Evolutionary conservation across 2,888 invertebrate species (phyloP), one percentile per base, ranked within the genome.

Genomic region (Mamestra brassicae): DNA sequence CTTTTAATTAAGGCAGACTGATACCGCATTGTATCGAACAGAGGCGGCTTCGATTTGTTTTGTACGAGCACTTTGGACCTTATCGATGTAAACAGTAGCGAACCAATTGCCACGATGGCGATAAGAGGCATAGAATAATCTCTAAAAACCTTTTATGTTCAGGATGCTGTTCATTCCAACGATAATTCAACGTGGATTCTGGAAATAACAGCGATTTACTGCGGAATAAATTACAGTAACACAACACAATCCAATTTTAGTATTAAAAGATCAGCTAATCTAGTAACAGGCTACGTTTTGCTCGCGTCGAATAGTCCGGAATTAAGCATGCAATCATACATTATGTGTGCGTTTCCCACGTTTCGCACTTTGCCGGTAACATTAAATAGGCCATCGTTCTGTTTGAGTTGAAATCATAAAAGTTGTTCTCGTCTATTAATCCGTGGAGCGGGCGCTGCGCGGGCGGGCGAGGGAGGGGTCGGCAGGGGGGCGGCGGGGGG

Each of bases 401-500:
- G 94, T 96, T 95, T 95, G 93, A 95, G 93, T 95, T 95, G 94
- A 96, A 96, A 96, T 96, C 95, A 96, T 96, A 96, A 96, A 96
- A 96, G 95, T 96, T 95, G 95, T 95, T 96, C 95, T 94, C 94
- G 92, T 95, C 94, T 95, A 95, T 95, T 96, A 96, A 96, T 95
- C 95, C 94, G 92, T 90, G 92, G 90, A 85, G 90, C 90, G 91
- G 90, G 90, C 87, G 88, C 82, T 87, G 87, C 38, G 83, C 76
- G 76, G 84, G 78, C 13, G 13, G 47, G 47, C 47, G 47, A 5
- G 47, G 47, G 13, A 47, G 47, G 13, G 47, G 47, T 1, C 13
- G 81, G 85, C 83, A 81, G n/a, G 83, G 89, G 89, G 86, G 81
- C 85, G 84, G 83, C 85, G 89, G 89, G 87, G 87, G 90, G 92